phyloP scores from a whole-genome alignment of 1,140 invertebrate species.

The Microplitis mediator region DNA sequence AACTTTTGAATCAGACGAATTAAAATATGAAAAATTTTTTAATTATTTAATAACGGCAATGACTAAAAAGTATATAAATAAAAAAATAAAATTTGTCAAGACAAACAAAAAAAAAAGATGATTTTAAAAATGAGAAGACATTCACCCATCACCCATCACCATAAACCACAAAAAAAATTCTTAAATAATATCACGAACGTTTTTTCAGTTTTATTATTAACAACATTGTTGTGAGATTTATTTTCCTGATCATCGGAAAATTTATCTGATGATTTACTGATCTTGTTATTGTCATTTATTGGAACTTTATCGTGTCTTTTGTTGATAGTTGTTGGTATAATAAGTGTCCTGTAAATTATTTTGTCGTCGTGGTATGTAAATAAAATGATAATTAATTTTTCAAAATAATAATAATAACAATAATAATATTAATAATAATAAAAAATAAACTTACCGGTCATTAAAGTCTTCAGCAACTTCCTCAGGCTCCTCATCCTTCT shows the following conservation, averaged over 20 bases:
- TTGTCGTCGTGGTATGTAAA: not conserved
- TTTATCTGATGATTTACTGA: not conserved
- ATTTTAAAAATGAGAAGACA: constrained; percentile 36
- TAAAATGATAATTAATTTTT: constrained; percentile 13
- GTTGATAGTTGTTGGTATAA: not conserved
- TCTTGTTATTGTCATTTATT: too few species aligned
- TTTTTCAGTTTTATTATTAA: constrained; percentile 16
- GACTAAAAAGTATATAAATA: too few species aligned
- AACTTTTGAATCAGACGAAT: too few species aligned
- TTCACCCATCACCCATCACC: constrained; percentile 25
- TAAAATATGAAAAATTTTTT: too few species aligned
- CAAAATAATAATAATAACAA: not conserved
- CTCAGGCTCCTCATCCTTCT: constrained; percentile 29
- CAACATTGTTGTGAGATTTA: not conserved
- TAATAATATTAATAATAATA: constrained; percentile 22
- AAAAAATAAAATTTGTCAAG: not conserved
- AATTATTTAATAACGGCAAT: too few species aligned
- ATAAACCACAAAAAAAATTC: constrained; percentile 5
- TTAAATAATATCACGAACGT: constrained; percentile 20
- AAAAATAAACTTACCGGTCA: constrained; percentile 22
- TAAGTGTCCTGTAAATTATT: not conserved
- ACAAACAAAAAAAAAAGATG: constrained; percentile 13
- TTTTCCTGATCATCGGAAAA: not conserved
- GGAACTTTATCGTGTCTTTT: too few species aligned
- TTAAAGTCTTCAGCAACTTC: constrained; percentile 18